Evolutionary conservation across 2,113 vertebrate species (phyloP).

Genomic region (Phalacrocorax aristotelis): DNA sequence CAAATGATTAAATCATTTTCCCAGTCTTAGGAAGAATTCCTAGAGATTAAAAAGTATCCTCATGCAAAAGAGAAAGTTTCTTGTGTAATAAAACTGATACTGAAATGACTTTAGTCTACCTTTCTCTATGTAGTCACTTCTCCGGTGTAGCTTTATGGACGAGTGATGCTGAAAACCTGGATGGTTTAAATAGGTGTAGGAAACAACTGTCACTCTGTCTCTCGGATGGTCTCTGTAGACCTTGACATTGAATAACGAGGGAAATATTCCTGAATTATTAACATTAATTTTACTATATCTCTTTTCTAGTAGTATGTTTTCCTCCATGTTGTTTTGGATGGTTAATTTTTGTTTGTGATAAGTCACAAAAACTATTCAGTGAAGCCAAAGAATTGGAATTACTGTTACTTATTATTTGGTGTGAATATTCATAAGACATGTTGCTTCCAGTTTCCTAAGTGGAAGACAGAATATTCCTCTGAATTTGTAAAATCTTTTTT

Average conservation of each 20-base stretch:
- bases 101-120: background rate
- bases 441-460: background rate
- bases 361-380: background rate
- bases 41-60: background rate
- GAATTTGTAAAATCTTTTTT: background rate
- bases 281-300: background rate
- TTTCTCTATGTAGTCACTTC: background rate
- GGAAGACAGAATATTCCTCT: background rate
- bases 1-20: background rate
- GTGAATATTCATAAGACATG: background rate
- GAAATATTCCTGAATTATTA: background rate
- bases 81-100: background rate
- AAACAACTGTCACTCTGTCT: background rate
- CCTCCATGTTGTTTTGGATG: background rate
- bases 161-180: background rate
- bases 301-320: background rate
- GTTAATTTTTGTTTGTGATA: background rate
- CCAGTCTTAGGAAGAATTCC: background rate
- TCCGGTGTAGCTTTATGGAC: background rate
- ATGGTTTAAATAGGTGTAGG: background rate
- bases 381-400: background rate
- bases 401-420: background rate
- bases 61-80: background rate
- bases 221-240: background rate
- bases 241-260: background rate